Percentiles rank a stretch among this genome's conserved stretches.
These are phyloP conservation scores for Pogonomyrmex barbatus DNA, from an alignment of 1,140 invertebrate species.

Conservation along the genomic window DNA sequence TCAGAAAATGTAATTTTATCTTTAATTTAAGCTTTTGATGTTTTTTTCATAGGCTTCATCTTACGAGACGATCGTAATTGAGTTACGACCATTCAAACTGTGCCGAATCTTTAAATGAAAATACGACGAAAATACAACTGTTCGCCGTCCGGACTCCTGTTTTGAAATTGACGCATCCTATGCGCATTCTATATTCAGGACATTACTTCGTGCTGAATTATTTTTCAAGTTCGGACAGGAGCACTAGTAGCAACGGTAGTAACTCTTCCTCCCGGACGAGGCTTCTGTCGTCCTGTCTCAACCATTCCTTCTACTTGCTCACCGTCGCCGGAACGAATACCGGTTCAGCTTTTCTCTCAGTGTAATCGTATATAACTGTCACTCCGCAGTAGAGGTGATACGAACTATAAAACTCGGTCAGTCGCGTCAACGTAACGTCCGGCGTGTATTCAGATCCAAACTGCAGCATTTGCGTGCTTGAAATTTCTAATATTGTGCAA, in stretches of 20 bases:
- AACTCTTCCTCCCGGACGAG: slow-evolving; percentile 67
- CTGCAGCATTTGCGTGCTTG: slow-evolving; percentile 15
- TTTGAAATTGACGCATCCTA: slow-evolving; percentile 50
- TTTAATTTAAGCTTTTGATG: not conserved
- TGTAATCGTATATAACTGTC: slow-evolving; percentile 57
- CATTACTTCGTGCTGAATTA: slow-evolving; percentile 73
- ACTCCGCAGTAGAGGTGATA: slow-evolving; percentile 29
- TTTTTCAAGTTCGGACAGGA: slow-evolving; percentile 74
- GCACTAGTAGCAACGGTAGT: slow-evolving; percentile 58
- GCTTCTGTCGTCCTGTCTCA: slow-evolving; percentile 62
- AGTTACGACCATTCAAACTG: slow-evolving; percentile 28
- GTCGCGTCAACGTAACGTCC: slow-evolving; percentile 53
- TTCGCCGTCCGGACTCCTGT: slow-evolving; percentile 17
- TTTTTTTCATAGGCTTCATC: not conserved
- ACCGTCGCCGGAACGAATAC: slow-evolving; percentile 49
- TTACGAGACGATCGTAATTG: not conserved
- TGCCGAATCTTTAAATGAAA: slow-evolving; percentile 64
- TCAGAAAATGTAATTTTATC: not conserved
- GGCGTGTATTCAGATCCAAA: slow-evolving; percentile 47
- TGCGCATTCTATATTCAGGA: slow-evolving; percentile 70
- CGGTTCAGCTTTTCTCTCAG: slow-evolving; percentile 30
- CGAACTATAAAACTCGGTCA: slow-evolving; percentile 61
- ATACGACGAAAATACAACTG: slow-evolving; percentile 20
- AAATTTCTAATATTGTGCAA: not conserved
- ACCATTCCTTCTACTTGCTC: slow-evolving; percentile 30